Conservation (phyloP, 2,113 vertebrate species). For the Hirundichthys speculiger region DNA sequence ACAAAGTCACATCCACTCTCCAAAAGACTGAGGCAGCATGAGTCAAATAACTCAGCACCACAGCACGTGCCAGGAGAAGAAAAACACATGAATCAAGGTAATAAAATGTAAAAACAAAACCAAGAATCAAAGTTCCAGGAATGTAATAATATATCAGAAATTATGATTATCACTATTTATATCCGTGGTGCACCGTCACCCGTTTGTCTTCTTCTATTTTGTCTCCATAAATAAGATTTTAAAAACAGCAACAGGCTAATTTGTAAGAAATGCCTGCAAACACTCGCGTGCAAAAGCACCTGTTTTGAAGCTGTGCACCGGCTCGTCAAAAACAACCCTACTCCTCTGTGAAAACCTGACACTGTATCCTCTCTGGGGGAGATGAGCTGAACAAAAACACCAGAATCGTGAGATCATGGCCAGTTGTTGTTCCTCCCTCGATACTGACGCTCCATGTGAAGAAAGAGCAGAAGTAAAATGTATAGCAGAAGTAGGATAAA, state of each 20-base stretch:
- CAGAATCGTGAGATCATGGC: slow-evolving; percentile 18
- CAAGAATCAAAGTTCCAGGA: not conserved
- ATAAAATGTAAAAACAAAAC: not conserved
- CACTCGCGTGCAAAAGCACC: not conserved
- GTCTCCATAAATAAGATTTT: not conserved
- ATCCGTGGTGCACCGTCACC: too few species aligned
- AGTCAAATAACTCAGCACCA: slow-evolving; percentile 6
- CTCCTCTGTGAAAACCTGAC: slow-evolving; percentile 21
- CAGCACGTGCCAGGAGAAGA: slow-evolving; percentile 8
- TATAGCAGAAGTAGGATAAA: not conserved
- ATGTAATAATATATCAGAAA: not conserved
- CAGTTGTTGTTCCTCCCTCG: slow-evolving; percentile 34
- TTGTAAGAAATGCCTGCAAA: not conserved
- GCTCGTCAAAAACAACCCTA: slow-evolving; percentile 40
- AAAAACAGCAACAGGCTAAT: not conserved
- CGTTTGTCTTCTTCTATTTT: not conserved
- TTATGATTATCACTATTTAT: too few species aligned
- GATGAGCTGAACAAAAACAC: slow-evolving; percentile 51
- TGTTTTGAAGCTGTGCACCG: slow-evolving; percentile 9
- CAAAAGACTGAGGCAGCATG: slow-evolving; percentile 27
- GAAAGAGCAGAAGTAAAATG: not conserved
- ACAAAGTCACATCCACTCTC: slow-evolving; percentile 52
- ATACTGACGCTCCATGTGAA: not conserved
- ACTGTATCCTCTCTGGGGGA: slow-evolving; percentile 44
- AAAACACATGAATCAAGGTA: not conserved